Percentiles rank a stretch among this genome's conserved stretches.
Conservation (phyloP, 2,888 invertebrate genomes). For the Chrysolina haemoptera region DNA sequence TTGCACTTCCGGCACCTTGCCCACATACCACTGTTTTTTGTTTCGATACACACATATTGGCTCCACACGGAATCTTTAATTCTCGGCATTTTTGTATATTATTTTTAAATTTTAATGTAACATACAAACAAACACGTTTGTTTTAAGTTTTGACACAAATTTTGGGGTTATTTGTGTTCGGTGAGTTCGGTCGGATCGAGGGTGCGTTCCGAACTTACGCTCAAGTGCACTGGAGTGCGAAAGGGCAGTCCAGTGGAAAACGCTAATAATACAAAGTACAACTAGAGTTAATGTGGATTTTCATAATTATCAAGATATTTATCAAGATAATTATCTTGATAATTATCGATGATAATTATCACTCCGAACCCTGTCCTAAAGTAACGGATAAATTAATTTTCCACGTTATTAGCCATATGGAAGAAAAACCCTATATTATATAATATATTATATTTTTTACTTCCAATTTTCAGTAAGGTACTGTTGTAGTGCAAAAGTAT, state of each 20-base stretch:
- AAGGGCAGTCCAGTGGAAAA: constrained; percentile 29
- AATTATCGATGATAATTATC: not conserved
- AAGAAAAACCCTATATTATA: no score
- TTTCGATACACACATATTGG: constrained; percentile 23
- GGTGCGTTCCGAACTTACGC: constrained; percentile 20
- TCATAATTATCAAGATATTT: constrained; percentile 26
- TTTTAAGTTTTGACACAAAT: constrained; percentile 4
- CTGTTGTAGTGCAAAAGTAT: no score
- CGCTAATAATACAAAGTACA: constrained; percentile 29
- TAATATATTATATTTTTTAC: no score
- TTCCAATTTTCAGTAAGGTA: no score
- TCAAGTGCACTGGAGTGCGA: constrained; percentile 28
- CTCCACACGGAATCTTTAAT: constrained; percentile 27
- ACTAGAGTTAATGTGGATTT: constrained; percentile 29
- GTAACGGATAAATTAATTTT: no score
- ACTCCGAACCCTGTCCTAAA: no score
- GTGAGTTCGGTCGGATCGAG: constrained; percentile 24
- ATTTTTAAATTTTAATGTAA: no score
- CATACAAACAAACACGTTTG: no score
- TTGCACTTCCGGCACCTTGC: constrained; percentile 22
- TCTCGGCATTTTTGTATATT: not conserved
- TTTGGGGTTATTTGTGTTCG: constrained; percentile 22
- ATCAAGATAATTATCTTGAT: constrained; percentile 13
- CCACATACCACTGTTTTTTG: constrained; percentile 24
- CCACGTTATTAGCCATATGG: no score